Conservation (phyloP, 1,140 invertebrate species). For the Neodiprion pinetum region DNA sequence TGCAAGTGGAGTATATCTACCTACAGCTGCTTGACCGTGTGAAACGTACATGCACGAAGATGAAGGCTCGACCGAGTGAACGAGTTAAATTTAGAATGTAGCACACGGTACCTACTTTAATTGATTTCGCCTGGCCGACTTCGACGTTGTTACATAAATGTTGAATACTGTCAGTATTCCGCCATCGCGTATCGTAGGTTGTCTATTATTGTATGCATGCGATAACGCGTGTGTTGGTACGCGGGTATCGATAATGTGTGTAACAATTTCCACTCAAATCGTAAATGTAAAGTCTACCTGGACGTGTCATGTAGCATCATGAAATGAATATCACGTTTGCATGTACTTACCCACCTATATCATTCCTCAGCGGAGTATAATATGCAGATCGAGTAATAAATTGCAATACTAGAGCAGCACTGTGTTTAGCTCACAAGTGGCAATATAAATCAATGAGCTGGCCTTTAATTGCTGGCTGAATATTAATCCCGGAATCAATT, state of each 20-base stretch:
- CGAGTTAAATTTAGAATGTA: constrained; percentile 5
- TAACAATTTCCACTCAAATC: background rate
- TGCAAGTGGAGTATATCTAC: background rate
- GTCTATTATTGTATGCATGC: background rate
- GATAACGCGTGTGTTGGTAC: background rate
- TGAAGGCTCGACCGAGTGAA: background rate
- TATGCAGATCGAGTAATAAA: background rate
- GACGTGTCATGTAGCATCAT: background rate
- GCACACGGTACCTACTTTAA: background rate
- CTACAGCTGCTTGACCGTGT: background rate
- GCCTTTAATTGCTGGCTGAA: background rate
- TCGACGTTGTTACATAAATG: background rate
- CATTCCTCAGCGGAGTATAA: background rate
- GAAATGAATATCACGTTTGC: background rate
- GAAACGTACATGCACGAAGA: background rate
- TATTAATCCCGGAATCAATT: background rate
- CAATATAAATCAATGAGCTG: background rate
- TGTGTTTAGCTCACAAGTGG: constrained; percentile 1
- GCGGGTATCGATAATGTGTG: background rate
- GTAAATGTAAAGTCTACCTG: background rate
- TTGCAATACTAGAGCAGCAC: background rate
- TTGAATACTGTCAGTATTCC: background rate
- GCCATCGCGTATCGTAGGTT: background rate
- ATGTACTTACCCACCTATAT: background rate
- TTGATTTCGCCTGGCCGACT: background rate